Evolutionary conservation across 53 echinoderm and acorn worm species (phyloP).

Genomic region (Apostichopus leukothele): DNA sequence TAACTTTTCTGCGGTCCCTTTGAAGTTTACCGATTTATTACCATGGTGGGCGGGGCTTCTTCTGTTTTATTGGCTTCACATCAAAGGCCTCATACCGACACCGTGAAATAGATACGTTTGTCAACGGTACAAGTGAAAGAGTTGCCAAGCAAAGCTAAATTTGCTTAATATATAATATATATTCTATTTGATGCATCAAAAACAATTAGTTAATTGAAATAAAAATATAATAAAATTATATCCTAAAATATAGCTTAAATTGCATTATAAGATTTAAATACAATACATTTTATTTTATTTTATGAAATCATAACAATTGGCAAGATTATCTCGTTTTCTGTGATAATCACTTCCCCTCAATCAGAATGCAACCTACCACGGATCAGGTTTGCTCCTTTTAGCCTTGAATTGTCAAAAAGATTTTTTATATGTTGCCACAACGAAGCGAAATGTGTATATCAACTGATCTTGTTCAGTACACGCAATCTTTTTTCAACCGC

Average conservation of each 20-base stretch:
- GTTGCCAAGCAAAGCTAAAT: neutral
- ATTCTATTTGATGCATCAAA: no score
- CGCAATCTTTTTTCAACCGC: no score
- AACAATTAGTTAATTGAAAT: no score
- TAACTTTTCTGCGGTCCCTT: conserved; percentile 2
- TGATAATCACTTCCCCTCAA: neutral
- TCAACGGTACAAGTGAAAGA: neutral
- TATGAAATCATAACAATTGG: neutral
- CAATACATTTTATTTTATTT: neutral
- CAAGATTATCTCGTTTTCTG: neutral
- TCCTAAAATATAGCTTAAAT: neutral
- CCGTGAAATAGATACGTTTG: conserved; percentile 44
- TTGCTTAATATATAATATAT: neutral
- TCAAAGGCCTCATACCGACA: conserved; percentile 42
- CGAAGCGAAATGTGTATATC: no score
- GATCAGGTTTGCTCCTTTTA: neutral
- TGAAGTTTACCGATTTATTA: conserved; percentile 46
- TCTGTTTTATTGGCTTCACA: conserved; percentile 45
- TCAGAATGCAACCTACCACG: neutral
- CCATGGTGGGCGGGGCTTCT: conserved; percentile 45
- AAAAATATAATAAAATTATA: no score
- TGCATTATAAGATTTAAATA: neutral
- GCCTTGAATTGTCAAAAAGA: no score
- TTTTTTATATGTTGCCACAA: no score
- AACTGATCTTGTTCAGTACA: no score